Conservation (phyloP, 2,797 vertebrate genomes). For the Bovichtus diacanthus region DNA sequence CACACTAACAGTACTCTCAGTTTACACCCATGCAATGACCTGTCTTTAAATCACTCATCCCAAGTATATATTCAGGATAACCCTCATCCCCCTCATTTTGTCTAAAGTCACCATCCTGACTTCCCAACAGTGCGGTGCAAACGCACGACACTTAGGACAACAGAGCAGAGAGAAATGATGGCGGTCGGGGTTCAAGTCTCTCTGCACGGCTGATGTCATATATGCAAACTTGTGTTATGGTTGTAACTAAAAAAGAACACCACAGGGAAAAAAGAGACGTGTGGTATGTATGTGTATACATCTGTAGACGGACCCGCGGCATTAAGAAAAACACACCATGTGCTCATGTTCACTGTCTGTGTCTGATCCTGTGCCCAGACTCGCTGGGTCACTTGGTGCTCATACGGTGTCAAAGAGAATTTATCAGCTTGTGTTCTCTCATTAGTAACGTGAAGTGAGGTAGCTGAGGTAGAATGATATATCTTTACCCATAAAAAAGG, state of each 20-base stretch:
- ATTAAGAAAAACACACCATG: constrained; percentile 8
- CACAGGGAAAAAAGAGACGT: neutral
- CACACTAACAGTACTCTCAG: constrained; percentile 57
- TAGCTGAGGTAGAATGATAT: neutral
- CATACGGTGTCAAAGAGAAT: constrained; percentile 30
- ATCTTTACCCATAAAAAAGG: neutral
- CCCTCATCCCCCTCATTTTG: neutral
- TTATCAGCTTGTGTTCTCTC: constrained; percentile 10
- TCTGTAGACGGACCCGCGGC: neutral
- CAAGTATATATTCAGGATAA: constrained; percentile 8
- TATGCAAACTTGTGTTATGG: neutral
- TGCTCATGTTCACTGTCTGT: constrained; percentile 43
- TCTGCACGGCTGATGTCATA: neutral
- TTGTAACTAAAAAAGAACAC: neutral
- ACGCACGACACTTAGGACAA: neutral
- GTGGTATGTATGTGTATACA: neutral
- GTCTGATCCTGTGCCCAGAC: constrained; percentile 59
- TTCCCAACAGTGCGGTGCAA: neutral
- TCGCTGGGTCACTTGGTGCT: constrained; percentile 51
- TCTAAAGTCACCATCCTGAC: neutral
- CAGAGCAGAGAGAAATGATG: constrained; percentile 3
- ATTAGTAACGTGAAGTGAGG: neutral
- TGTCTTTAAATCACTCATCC: constrained; percentile 55
- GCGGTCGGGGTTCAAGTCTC: neutral
- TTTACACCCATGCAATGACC: constrained; percentile 61